Percentiles rank a stretch among this genome's conserved stretches.
Conservation (phyloP, 1,140 invertebrate species). For the Meteorus sp. region DNA sequence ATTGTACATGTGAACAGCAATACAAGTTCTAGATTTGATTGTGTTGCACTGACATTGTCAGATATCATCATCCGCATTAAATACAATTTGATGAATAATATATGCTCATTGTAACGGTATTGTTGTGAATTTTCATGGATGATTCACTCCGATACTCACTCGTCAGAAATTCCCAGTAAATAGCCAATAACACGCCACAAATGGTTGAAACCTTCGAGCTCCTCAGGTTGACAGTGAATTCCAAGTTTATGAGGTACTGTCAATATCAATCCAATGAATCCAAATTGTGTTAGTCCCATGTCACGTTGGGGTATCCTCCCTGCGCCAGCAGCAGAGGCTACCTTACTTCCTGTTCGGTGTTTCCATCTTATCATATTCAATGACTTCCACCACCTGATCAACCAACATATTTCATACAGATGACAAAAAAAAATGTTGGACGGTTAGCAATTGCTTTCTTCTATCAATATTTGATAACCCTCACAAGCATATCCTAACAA, state of each 20-base stretch:
- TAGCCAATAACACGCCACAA: constrained; percentile 80
- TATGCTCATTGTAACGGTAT: too few relatives aligned
- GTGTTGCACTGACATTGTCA: neutral
- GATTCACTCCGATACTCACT: constrained; percentile 45
- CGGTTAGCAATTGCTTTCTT: too few relatives aligned
- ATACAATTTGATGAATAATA: too few relatives aligned
- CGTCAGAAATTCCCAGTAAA: constrained; percentile 76
- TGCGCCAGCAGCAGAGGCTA: constrained; percentile 39
- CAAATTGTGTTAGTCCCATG: constrained; percentile 79
- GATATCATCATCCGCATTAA: too few relatives aligned
- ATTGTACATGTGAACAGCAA: neutral
- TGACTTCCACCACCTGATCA: constrained; percentile 56
- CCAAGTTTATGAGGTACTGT: constrained; percentile 65
- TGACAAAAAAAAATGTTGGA: too few relatives aligned
- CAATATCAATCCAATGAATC: constrained; percentile 75
- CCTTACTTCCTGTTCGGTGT: constrained; percentile 61
- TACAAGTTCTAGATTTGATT: neutral
- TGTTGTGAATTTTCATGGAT: too few relatives aligned
- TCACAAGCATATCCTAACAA: too few relatives aligned
- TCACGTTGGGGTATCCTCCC: constrained; percentile 68
- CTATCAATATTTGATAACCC: too few relatives aligned
- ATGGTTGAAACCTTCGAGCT: constrained; percentile 71
- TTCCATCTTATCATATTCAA: constrained; percentile 64
- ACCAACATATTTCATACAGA: neutral
- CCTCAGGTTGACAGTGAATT: constrained; percentile 53